Conservation (phyloP, 2,113 vertebrate genomes). For the Calidris pygmaea region DNA sequence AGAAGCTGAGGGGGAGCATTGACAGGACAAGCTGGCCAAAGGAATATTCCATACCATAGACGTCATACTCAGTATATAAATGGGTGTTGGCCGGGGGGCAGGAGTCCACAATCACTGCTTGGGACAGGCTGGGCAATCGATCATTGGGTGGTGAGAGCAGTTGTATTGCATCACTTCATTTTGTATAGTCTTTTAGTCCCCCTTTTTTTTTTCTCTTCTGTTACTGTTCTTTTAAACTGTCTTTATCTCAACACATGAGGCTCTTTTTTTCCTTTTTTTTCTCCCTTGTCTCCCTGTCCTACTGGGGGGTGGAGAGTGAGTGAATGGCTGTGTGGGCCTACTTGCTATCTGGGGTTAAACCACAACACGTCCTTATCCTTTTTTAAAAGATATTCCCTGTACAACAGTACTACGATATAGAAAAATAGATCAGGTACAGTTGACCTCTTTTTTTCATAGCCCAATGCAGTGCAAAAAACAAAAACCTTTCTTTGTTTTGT, state of each 20-base stretch:
- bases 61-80: neutral
- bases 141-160: neutral
- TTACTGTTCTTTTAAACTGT: neutral
- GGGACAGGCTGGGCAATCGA: neutral
- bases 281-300: neutral
- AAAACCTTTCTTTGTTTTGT: neutral
- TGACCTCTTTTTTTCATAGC: neutral
- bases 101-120: neutral
- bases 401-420: neutral
- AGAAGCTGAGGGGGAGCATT: neutral
- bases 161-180: neutral
- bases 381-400: neutral
- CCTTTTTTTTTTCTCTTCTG: neutral
- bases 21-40: neutral
- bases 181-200: neutral
- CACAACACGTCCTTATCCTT: neutral
- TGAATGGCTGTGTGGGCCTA: neutral
- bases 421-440: neutral
- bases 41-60: neutral
- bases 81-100: neutral
- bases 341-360: neutral
- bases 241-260: neutral
- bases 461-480: neutral
- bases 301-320: neutral
- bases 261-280: neutral